A percentile compares a stretch with the other conserved stretches of the same genome.
Conservation (phyloP, 2,797 vertebrate genomes). For the Sciurus vulgaris region DNA sequence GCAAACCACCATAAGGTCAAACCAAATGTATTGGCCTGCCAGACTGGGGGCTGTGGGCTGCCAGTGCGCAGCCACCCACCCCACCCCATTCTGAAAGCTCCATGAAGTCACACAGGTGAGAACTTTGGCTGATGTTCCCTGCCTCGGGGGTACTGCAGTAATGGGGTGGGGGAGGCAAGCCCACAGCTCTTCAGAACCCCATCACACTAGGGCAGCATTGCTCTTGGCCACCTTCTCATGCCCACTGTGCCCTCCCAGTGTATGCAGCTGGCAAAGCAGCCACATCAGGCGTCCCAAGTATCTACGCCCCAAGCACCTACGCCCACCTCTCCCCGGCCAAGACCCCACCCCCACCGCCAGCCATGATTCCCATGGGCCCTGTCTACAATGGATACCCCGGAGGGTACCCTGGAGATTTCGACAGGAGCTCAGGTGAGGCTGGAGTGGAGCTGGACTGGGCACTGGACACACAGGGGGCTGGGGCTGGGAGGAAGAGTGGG, state of each 20-base stretch:
- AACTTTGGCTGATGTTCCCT: not conserved
- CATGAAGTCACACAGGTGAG: not conserved
- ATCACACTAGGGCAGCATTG: not conserved
- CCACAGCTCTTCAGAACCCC: not conserved
- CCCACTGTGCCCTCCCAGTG: slow-evolving; percentile 86
- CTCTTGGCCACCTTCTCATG: not conserved
- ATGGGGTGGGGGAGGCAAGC: not conserved
- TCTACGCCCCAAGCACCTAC: slow-evolving; percentile 92
- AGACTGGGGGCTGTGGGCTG: not conserved
- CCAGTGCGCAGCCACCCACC: not conserved
- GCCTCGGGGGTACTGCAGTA: not conserved
- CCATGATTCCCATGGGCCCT: slow-evolving; percentile 82
- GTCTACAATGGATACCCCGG: slow-evolving; percentile 88
- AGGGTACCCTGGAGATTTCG: slow-evolving; percentile 90
- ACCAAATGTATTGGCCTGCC: not conserved
- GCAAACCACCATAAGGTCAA: not conserved
- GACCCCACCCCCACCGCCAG: slow-evolving; percentile 85
- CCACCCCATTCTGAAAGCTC: not conserved
- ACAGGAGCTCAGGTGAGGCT: slow-evolving; percentile 91
- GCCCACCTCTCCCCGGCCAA: slow-evolving; percentile 89
- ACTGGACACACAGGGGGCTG: not conserved
- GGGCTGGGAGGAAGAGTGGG: not conserved
- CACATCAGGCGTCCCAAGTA: slow-evolving; percentile 89
- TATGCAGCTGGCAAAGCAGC: slow-evolving; percentile 95
- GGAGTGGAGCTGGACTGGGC: not conserved